phyloP scores from a whole-genome alignment of 2,113 vertebrate species.

The Pelvicachromis taeniatus region DNA sequence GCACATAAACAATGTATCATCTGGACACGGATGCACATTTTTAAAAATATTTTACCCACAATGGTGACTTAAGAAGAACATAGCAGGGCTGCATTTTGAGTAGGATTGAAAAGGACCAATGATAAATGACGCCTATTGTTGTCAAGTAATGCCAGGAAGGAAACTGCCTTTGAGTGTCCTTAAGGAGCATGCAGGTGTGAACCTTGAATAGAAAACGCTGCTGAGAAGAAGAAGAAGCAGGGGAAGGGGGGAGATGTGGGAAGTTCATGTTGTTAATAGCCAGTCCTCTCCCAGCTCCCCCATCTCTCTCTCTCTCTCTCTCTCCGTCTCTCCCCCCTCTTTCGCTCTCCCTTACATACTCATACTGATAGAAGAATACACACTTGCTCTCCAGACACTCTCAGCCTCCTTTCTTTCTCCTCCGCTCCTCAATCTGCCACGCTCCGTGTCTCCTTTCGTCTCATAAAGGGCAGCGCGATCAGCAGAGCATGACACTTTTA shows the following conservation, averaged over 20 bases:
- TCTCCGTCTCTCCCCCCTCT: background rate
- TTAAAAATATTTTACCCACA: background rate
- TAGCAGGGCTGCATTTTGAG: background rate
- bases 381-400: conserved; percentile 45
- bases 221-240: background rate
- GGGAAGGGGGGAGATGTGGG: conserved; percentile 4
- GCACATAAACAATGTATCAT: background rate
- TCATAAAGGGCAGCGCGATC: conserved; percentile 53
- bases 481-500: conserved; percentile 61
- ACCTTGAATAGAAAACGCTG: conserved; percentile 39
- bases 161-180: conserved; percentile 41
- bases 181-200: conserved; percentile 49
- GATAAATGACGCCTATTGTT: conserved; percentile 35
- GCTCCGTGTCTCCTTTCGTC: background rate
- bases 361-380: conserved; percentile 30
- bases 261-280: conserved; percentile 34
- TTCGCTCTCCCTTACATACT: conserved; percentile 12
- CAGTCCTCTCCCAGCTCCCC: conserved; percentile 17
- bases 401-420: conserved; percentile 24
- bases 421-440: conserved; percentile 16
- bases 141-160: conserved; percentile 40
- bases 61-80: background rate
- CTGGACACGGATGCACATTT: background rate
- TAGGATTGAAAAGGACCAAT: background rate
- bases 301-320: conserved; percentile 14